Evolutionary conservation across 64 coral and sea anemone species (phyloP).

Genomic region (Porites australiensis): DNA sequence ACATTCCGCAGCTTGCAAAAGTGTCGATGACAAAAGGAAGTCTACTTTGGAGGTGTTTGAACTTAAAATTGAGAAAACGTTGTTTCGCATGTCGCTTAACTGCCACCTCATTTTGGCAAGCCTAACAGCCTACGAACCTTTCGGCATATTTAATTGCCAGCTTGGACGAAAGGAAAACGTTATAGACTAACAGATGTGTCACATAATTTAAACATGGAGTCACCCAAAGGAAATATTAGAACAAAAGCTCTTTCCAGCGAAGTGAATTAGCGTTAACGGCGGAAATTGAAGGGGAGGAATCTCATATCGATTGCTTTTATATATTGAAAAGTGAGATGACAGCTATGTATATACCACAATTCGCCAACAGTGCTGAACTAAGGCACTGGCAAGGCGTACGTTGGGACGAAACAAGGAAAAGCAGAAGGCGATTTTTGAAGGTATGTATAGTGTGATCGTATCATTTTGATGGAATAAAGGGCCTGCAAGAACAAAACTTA

Average conservation of each 20-base stretch:
- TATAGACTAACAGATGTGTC: conserved; percentile 11
- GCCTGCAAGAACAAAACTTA: neutral
- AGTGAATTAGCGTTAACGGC: conserved; percentile 49
- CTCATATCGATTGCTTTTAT: conserved; percentile 1
- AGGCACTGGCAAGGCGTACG: neutral
- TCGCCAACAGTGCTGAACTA: neutral
- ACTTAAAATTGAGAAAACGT: neutral
- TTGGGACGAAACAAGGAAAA: neutral
- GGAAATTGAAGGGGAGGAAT: conserved; percentile 52
- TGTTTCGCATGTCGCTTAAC: conserved; percentile 3
- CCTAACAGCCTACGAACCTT: neutral
- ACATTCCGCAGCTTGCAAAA: neutral
- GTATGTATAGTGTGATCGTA: neutral
- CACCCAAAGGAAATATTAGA: conserved; percentile 8
- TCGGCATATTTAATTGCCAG: conserved; percentile 18
- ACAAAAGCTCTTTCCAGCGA: conserved; percentile 29
- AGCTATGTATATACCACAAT: neutral
- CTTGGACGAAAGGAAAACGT: neutral
- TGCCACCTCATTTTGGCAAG: conserved; percentile 5
- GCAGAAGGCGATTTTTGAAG: neutral
- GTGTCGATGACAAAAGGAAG: neutral
- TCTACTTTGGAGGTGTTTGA: neutral
- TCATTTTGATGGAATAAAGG: neutral
- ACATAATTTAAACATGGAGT: conserved; percentile 29
- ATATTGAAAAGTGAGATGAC: neutral